Evolutionary conservation across 2,113 vertebrate genomes (phyloP).

Genomic region (Tragelaphus imberbis): DNA sequence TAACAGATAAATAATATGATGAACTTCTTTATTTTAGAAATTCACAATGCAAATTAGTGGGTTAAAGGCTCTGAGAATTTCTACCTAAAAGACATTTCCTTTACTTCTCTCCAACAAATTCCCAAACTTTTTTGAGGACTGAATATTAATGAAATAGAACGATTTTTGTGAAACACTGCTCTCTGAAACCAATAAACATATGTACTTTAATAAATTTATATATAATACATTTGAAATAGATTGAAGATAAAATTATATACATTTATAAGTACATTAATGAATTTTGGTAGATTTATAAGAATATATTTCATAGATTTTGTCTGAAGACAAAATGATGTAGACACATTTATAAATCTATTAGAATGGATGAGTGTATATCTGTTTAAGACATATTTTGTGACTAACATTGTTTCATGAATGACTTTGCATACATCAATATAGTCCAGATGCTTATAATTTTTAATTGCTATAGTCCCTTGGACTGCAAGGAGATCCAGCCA

Average conservation of each 20-base stretch:
- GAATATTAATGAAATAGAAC: background rate
- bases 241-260: background rate
- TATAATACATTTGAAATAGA: background rate
- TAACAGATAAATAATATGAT: background rate
- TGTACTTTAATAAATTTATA: background rate
- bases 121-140: background rate
- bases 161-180: background rate
- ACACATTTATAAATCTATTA: background rate
- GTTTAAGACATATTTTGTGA: background rate
- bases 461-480: background rate
- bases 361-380: background rate
- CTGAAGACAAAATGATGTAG: background rate
- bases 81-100: background rate
- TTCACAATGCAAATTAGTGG: background rate
- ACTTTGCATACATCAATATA: background rate
- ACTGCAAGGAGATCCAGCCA: too few relatives aligned
- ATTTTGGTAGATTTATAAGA: background rate
- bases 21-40: background rate
- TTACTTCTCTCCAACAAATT: background rate
- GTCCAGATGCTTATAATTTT: background rate
- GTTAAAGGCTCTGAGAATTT: background rate
- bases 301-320: background rate
- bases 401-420: background rate
- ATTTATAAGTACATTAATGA: background rate
- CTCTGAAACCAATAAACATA: constrained; percentile 13